phyloP scores from a whole-genome alignment of 2,888 invertebrate species.

The Drosophila gaucha region DNA sequence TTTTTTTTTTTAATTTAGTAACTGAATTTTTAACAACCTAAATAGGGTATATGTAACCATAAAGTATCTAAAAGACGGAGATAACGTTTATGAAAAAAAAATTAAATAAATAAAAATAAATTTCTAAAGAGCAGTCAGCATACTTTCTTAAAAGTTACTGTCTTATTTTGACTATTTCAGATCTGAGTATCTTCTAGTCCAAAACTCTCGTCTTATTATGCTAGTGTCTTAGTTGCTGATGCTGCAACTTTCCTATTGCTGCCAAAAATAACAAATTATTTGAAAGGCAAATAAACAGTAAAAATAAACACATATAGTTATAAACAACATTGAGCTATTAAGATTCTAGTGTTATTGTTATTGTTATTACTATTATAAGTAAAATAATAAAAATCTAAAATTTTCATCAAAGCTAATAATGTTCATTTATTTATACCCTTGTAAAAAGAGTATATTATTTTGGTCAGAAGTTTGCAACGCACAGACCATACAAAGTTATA shows the following conservation, averaged over 20 bases:
- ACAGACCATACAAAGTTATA: too few relatives aligned
- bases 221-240: too few relatives aligned
- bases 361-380: background rate
- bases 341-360: background rate
- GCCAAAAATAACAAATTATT: conserved; percentile 21
- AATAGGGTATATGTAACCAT: background rate
- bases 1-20: conserved; percentile 12
- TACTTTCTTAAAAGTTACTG: background rate
- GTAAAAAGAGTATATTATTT: too few relatives aligned
- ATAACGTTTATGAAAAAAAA: too few relatives aligned
- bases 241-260: conserved; percentile 41
- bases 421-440: too few relatives aligned
- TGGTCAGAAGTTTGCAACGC: too few relatives aligned
- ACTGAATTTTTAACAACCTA: background rate
- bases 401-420: background rate
- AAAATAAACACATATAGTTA: conserved; percentile 11
- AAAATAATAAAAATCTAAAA: background rate
- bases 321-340: background rate
- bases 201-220: background rate
- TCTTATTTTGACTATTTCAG: background rate
- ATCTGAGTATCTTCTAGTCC: background rate
- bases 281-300: conserved; percentile 16
- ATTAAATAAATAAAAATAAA: background rate
- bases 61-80: background rate
- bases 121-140: background rate